phyloP scores from a whole-genome alignment of 2,888 invertebrate genomes.

The Antheraea yamamai region DNA sequence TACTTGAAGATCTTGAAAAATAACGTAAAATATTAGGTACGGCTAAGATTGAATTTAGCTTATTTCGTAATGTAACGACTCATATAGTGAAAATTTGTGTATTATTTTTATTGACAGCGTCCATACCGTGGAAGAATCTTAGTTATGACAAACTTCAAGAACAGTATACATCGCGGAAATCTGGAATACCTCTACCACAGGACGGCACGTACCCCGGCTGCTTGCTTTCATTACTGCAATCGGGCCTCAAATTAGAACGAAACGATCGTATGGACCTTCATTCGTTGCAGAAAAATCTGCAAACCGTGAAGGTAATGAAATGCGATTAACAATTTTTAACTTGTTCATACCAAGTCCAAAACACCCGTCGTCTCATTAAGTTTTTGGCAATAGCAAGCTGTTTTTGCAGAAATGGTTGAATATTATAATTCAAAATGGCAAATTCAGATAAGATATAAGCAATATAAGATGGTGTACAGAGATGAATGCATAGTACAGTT shows the following conservation, averaged over 20 bases:
- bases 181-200: slow-evolving; percentile 54
- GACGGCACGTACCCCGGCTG: slow-evolving; percentile 72
- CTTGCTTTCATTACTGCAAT: slow-evolving; percentile 58
- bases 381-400: no score
- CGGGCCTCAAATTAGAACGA: slow-evolving; percentile 55
- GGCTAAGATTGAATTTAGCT: no score
- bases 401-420: no score
- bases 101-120: slow-evolving; percentile 44
- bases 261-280: slow-evolving; percentile 53
- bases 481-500: no score
- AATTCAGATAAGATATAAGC: no score
- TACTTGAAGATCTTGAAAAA: no score
- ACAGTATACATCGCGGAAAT: slow-evolving; percentile 62
- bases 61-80: no score
- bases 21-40: no score
- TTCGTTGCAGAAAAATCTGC: slow-evolving; percentile 52
- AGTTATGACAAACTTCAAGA: slow-evolving; percentile 64
- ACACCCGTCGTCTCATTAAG: no score
- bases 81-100: neutral
- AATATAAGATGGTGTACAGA: no score
- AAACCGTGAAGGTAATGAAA: slow-evolving; percentile 64
- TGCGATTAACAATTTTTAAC: neutral
- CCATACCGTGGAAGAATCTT: slow-evolving; percentile 64
- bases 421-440: no score
- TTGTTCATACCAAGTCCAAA: no score